Evolutionary conservation across 2,113 vertebrate species (phyloP).

Genomic region (Atractosteus spatula): DNA sequence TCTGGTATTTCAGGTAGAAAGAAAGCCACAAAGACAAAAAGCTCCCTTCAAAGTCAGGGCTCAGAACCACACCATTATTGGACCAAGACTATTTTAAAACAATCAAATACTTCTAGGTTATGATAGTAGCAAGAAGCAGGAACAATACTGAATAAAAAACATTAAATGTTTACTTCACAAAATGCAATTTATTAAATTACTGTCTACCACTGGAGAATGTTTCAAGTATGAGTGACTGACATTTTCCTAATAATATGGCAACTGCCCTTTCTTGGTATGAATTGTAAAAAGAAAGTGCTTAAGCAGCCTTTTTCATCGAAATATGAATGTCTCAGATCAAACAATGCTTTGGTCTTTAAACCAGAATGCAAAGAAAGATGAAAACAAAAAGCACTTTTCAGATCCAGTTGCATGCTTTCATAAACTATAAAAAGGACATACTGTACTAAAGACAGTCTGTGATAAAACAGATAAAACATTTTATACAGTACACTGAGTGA

Average conservation of each 20-base stretch:
- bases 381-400: slow-evolving; percentile 33
- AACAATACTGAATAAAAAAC: background rate
- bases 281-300: slow-evolving; percentile 47
- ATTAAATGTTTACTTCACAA: background rate
- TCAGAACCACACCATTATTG: too few relatives aligned
- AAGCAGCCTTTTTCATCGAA: slow-evolving; percentile 23
- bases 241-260: slow-evolving; percentile 38
- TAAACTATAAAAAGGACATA: slow-evolving; percentile 58
- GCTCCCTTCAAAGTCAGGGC: too few relatives aligned
- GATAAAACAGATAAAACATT: slow-evolving; percentile 43
- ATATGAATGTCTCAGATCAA: slow-evolving; percentile 16
- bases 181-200: slow-evolving; percentile 3
- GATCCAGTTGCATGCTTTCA: slow-evolving; percentile 60
- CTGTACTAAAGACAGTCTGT: slow-evolving; percentile 31
- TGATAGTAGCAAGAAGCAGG: background rate
- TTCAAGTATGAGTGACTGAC: slow-evolving; percentile 36
- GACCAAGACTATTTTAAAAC: too few relatives aligned
- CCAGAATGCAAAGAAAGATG: slow-evolving; percentile 45
- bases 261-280: slow-evolving; percentile 34
- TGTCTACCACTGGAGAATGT: background rate
- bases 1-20: too few relatives aligned
- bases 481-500: slow-evolving; percentile 52
- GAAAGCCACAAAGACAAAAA: too few relatives aligned
- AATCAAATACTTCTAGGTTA: too few relatives aligned
- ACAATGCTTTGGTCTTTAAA: slow-evolving; percentile 36